phyloP scores from a whole-genome alignment of 2,797 vertebrate species.

The Hydrophis major region DNA sequence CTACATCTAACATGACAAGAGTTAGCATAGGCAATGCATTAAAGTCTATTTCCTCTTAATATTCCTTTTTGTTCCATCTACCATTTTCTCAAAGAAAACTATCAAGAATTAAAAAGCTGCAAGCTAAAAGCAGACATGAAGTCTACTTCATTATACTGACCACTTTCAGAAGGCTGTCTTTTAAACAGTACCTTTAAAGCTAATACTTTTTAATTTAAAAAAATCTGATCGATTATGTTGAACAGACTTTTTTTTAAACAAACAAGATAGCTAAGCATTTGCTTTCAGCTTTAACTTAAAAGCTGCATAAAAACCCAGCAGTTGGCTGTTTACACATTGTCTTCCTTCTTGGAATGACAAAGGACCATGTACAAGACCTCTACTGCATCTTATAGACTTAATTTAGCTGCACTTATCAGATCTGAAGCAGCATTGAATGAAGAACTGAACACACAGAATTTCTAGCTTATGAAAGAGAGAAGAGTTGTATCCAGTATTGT shows the following conservation, averaged over 20 bases:
- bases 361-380: background rate
- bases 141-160: background rate
- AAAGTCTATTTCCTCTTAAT: background rate
- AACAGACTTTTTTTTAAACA: background rate
- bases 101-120: background rate
- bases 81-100: background rate
- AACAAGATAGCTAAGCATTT: background rate
- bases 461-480: background rate
- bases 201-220: background rate
- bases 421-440: background rate
- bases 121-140: background rate
- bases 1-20: background rate
- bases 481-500: background rate
- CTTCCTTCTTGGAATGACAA: background rate
- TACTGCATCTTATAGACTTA: background rate
- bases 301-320: background rate
- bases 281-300: background rate
- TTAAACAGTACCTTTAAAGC: background rate
- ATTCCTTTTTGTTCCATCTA: background rate
- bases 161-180: background rate
- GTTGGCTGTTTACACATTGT: background rate
- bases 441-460: background rate
- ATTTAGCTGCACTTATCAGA: background rate
- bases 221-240: background rate
- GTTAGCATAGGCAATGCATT: background rate